Evolutionary conservation across 2,113 vertebrate genomes (phyloP), one percentile per base, ranked within the genome.

Genomic region (Notarius quadriscutis): DNA sequence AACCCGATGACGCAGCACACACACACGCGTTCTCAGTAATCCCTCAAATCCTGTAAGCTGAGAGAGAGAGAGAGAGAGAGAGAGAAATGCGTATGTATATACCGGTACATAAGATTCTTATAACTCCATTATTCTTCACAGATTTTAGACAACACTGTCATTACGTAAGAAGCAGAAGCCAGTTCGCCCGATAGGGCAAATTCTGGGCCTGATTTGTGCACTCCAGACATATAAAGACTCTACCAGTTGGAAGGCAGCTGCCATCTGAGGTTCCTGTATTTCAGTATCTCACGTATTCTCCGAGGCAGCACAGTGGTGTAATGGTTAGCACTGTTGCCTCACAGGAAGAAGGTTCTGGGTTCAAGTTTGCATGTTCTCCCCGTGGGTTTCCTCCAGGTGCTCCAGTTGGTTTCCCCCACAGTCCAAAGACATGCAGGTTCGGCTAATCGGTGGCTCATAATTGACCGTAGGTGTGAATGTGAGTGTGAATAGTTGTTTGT

Each of bases 1-100:
- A 62, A 55, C 34, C 17, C 9, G 41, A 67, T 87, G 86, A 87
- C 80, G 30, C 51, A 72, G 63, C 62, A 87, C 30, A 72, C 10
- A 57, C 14, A 78, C 84, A 62, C 84, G 65, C 25, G 60, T 78
- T 27, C 25, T 53, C 6, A 53, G 22, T 78, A 53, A 78, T 78
- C 50, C 6, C 50, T 78, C 25, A 78, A 78, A 48, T 81, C 57
- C 58, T 11, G 30, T 81, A 62, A 81, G 20, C 27, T 58, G 34
- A 58, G 53, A 15, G 6, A 18, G n/a, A 58, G 14, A 34, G 17
- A 81, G 15, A 30, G 15, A 53, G 25, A 79, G 20, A 25, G 10
- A 41, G 34, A 41, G 2, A 4, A 41, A 41, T 41, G 41, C 18
- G 5, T 7, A 53, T 7, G 12, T 27, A 27, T 9, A 83, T 50